Evolutionary conservation across 1,140 invertebrate genomes (phyloP).

Genomic region (Druon quercuslanigerum): DNA sequence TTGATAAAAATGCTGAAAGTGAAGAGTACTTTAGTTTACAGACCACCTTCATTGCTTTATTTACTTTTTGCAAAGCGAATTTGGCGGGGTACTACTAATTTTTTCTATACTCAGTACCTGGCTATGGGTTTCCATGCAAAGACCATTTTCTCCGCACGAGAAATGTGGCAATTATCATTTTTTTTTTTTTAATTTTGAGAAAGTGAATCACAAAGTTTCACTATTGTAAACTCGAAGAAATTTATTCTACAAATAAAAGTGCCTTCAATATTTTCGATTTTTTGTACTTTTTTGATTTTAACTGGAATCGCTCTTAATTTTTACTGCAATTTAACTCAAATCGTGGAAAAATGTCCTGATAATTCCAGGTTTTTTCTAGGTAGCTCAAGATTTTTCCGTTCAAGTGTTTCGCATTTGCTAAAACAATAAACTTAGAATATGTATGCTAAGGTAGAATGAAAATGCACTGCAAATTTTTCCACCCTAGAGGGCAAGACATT

Average conservation of each 20-base stretch:
- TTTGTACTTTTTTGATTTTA: neutral
- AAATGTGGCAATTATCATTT: slow-evolving; percentile 30
- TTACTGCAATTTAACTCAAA: neutral
- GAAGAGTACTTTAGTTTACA: slow-evolving; percentile 36
- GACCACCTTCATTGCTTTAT: slow-evolving; percentile 34
- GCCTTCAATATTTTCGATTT: slow-evolving; percentile 58
- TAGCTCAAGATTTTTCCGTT: too few relatives aligned
- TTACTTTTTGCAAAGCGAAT: slow-evolving; percentile 50
- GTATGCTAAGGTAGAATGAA: too few relatives aligned
- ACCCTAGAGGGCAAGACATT: too few relatives aligned
- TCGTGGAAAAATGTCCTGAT: too few relatives aligned
- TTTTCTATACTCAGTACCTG: slow-evolving; percentile 67
- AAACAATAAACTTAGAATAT: too few relatives aligned
- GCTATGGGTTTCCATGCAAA: slow-evolving; percentile 60
- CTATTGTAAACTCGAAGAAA: slow-evolving; percentile 62
- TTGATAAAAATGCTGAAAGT: neutral
- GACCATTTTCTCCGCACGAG: slow-evolving; percentile 42
- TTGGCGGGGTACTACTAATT: slow-evolving; percentile 51
- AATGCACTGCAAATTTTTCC: too few relatives aligned
- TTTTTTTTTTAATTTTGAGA: slow-evolving; percentile 44
- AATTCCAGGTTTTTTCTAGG: too few relatives aligned
- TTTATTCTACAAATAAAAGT: slow-evolving; percentile 69
- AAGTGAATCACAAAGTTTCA: slow-evolving; percentile 61
- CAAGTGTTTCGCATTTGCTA: too few relatives aligned
- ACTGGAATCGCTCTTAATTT: neutral